Evolutionary conservation across 1,140 invertebrate species (phyloP), one percentile per base, ranked within the genome.

Genomic region (Dufourea novaeangliae): DNA sequence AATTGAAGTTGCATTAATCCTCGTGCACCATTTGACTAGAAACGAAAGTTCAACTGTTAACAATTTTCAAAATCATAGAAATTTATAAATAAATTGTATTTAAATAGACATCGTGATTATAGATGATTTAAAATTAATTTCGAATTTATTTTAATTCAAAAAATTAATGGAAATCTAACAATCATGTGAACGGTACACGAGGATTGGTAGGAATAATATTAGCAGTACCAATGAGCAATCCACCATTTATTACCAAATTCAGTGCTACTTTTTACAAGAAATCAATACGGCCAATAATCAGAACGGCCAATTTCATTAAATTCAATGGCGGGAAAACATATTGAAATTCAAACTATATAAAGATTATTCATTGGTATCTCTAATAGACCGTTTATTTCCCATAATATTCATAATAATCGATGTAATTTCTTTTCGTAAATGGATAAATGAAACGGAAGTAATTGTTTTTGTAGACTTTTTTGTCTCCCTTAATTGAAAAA

Each of bases 281-380:
- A 37, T 37, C 34, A 37, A 37, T 37, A 5, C 3, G 3, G 34
- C 8, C 34, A 8, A 37, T 5, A 8, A 37, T 37, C 34, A 37
- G 34, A 37, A 8, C 8, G 3, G 3, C 34, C 34, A 3, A 8
- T 5, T 8, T 37, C 34, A 5, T 37, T 8, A 3, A 37, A 8
- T 8, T 37, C 34, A 50, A n/a, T n/a, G 46, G 46, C n/a, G 20
- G 46, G 46, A 50, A n/a, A 50, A 50, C n/a, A n/a, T n/a, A 50
- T 50, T 50, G 46, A 50, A n/a, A 50, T 50, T n/a, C n/a, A 6
- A 7, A 50, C 46, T 50, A n/a, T n/a, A 50, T 50, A 50, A 22
- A 8, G 46, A 50, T 50, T 50, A 50, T 50, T 50, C n/a, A 50
- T 50, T 50, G 46, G 46, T 50, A 50, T n/a, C n/a, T 17, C n/a